Base-by-base conservation (phyloP, 2,113 vertebrate genomes). In the Ptilonorhynchus violaceus region DNA sequence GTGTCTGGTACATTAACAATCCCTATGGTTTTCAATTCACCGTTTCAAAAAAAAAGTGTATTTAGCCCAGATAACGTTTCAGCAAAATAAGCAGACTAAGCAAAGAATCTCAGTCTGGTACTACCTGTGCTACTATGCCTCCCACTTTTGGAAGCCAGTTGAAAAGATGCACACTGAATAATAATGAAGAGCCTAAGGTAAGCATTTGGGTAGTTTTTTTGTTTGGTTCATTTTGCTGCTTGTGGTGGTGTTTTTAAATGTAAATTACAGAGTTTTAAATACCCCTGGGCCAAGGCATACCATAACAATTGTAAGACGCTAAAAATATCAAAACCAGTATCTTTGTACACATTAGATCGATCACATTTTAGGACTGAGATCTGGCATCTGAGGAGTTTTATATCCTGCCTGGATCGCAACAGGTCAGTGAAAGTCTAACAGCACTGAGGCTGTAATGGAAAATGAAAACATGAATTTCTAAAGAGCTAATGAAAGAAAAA, bases 1-100 rank as follows among this genome's bases (percentile, higher is more conserved):
- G 7, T 50, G 10, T 20, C 33, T n/a, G 63, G 3, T 16, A 75
- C 13, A 44, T 37, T 58, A 78, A 44, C 12, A 62, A 85, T 13
- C 30, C 11, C 30, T 15, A 37, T 6, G 0, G 0, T 64, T 86
- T 64, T 59, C 7, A 62, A 46, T 31, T 76, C 3, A n/a, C 5
- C 13, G 15, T 56, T 52, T 5, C 37, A 37, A 60, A 39, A 80
- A 39, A 6, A 47, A n/a, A 1, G 0, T 4, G 33, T 69, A 75
- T 33, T 82, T 41, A 74, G 27, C 3, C 49, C 19, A 55, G 28
- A 42, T 16, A 56, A 75, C 8, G 31, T 85, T 69, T 72, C 27
- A 73, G 62, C 27, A 93, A 75, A 62, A 55, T 37, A 78, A 70
- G 42, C 7, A 83, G 46, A 52, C 30, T 14, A 69, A 7, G 15